phyloP scores from a whole-genome alignment of 1,140 invertebrate species.

The Ceratosolen fusciceps region DNA sequence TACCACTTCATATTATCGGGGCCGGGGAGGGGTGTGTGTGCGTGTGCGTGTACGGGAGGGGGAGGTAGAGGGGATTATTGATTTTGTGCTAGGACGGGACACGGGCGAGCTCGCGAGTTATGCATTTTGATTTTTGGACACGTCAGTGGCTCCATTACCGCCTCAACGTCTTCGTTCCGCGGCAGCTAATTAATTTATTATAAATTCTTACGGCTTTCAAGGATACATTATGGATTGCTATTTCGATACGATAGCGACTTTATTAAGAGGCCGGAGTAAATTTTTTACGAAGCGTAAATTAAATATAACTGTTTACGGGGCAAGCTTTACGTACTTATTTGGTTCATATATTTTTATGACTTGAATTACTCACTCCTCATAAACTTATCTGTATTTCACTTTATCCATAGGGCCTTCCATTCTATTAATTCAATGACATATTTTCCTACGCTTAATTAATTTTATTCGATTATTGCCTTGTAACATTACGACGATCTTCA shows the following conservation, averaged over 20 bases:
- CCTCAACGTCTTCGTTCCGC: not conserved
- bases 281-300: not conserved
- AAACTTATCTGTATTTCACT: not conserved
- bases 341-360: not conserved
- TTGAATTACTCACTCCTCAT: not conserved
- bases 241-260: not conserved
- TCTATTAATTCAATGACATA: not conserved
- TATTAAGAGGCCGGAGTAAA: not conserved
- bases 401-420: too few relatives aligned
- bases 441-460: not conserved
- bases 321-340: not conserved
- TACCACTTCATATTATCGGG: too few relatives aligned
- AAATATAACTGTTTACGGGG: not conserved
- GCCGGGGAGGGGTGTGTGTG: too few relatives aligned
- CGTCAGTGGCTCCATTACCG: not conserved
- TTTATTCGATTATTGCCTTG: not conserved
- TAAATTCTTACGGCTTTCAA: not conserved
- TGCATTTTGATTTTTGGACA: conserved; percentile 27
- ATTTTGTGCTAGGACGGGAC: not conserved
- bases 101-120: not conserved
- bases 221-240: not conserved
- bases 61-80: too few relatives aligned
- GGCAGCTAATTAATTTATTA: conserved; percentile 21
- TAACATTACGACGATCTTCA: too few relatives aligned
- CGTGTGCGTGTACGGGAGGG: too few relatives aligned